These are phyloP conservation scores for Gadopsis bispinosus DNA, from an alignment of 2,797 vertebrate genomes.

Conservation along the genomic window DNA sequence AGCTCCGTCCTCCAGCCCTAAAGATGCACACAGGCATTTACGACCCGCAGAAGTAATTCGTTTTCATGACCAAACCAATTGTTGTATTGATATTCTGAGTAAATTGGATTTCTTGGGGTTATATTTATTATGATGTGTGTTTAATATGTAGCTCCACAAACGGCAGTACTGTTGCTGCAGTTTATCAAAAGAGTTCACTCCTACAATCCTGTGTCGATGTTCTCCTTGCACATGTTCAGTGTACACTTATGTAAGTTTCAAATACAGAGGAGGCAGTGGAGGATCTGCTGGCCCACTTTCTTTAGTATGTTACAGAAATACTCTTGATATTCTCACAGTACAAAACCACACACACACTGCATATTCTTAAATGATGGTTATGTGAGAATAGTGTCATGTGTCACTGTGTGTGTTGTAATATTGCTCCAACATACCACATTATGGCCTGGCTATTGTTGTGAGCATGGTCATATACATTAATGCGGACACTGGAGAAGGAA, in stretches of 20 bases:
- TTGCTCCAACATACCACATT: not conserved
- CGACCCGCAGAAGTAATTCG: slow-evolving; percentile 47
- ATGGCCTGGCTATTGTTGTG: slow-evolving; percentile 9
- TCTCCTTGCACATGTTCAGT: slow-evolving; percentile 26
- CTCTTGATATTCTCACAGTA: slow-evolving; percentile 1
- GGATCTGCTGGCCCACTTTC: slow-evolving; percentile 10
- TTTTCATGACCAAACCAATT: slow-evolving; percentile 42
- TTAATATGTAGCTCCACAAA: slow-evolving; percentile 12
- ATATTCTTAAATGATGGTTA: not conserved
- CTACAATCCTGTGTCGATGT: slow-evolving; percentile 29
- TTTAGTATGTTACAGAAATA: slow-evolving; percentile 38
- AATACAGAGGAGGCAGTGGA: slow-evolving; percentile 34
- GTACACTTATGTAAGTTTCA: slow-evolving; percentile 47
- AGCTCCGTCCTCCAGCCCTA: slow-evolving; percentile 58
- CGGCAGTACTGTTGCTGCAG: slow-evolving; percentile 24
- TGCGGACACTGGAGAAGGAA: not conserved
- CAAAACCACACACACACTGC: slow-evolving; percentile 14
- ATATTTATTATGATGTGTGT: slow-evolving; percentile 38
- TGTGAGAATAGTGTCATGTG: slow-evolving; percentile 25
- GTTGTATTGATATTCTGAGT: slow-evolving; percentile 42
- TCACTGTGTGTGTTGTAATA: slow-evolving; percentile 26
- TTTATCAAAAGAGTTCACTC: slow-evolving; percentile 42
- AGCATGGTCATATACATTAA: slow-evolving; percentile 31
- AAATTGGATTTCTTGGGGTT: slow-evolving; percentile 42
- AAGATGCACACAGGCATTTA: slow-evolving; percentile 53